Percentiles rank a stretch among this genome's conserved stretches.
phyloP scores from a whole-genome alignment of 2,113 vertebrate genomes.

The Numida meleagris region DNA sequence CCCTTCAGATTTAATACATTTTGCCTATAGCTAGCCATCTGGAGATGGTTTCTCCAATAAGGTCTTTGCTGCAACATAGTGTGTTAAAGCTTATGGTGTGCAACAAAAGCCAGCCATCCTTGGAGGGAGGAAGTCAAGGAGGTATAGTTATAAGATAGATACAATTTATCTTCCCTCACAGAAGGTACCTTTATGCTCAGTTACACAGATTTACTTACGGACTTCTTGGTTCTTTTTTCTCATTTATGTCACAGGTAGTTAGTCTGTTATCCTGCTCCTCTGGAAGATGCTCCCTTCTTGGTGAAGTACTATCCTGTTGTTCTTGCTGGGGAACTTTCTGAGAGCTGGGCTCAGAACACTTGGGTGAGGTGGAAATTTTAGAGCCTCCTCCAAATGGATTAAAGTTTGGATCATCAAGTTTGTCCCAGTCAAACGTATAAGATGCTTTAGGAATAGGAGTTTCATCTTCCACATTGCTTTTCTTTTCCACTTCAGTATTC shows the following conservation, averaged over 20 bases:
- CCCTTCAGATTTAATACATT: not conserved
- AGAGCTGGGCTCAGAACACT: not conserved
- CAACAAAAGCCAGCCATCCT: not conserved
- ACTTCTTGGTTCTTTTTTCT: not conserved
- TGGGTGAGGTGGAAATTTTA: conserved; percentile 71
- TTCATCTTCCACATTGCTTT: conserved; percentile 18
- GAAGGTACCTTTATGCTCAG: not conserved
- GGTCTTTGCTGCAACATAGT: not conserved
- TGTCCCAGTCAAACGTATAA: conserved; percentile 76
- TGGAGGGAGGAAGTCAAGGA: not conserved
- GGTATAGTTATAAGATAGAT: not conserved
- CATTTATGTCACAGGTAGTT: not conserved
- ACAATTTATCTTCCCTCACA: not conserved
- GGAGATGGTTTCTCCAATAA: not conserved
- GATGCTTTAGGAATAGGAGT: conserved; percentile 62
- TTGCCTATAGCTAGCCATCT: not conserved
- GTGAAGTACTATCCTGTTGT: not conserved
- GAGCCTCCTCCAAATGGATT: conserved; percentile 75
- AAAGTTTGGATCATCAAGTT: conserved; percentile 82
- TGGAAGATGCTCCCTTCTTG: not conserved
- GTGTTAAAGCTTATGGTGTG: not conserved
- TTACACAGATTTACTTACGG: conserved; percentile 41
- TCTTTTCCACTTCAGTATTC: not conserved
- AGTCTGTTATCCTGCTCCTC: not conserved
- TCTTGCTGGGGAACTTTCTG: not conserved